Percentiles rank a stretch among this genome's conserved stretches.
Conservation (phyloP, 1,140 invertebrate species). For the Nymphalis io region DNA sequence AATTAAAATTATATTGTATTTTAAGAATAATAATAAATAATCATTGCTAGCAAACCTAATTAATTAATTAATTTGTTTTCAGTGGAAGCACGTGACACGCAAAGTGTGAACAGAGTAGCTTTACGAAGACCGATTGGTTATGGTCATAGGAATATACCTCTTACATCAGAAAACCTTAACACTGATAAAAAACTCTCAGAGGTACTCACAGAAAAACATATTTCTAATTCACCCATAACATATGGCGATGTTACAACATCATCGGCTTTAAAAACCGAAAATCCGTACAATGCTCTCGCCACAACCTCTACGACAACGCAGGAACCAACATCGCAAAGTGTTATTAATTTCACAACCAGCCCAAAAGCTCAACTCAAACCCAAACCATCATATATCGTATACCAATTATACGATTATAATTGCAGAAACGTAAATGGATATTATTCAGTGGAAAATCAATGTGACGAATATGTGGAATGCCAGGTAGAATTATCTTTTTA, state of each 20-base stretch:
- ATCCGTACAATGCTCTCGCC: no score
- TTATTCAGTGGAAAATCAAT: conserved; percentile 45
- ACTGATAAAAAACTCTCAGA: neutral
- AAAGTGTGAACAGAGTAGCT: no score
- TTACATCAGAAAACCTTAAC: neutral
- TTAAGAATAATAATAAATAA: no score
- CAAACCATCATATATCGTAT: neutral
- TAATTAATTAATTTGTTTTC: neutral
- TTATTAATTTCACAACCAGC: no score
- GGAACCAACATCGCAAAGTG: no score
- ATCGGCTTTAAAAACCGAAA: neutral
- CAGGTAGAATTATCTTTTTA: conserved; percentile 44
- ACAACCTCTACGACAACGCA: no score
- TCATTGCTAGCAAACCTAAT: no score
- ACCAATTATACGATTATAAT: conserved; percentile 35
- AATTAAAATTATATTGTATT: no score
- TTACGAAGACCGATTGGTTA: conserved; percentile 22
- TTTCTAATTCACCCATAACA: neutral
- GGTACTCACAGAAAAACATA: neutral
- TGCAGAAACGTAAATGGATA: conserved; percentile 47
- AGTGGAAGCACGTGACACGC: conserved; percentile 26
- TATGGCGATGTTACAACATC: neutral
- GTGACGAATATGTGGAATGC: conserved; percentile 58
- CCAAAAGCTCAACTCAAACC: no score
- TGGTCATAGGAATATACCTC: neutral